Base-by-base conservation (phyloP, 64 coral and sea anemone genomes). In the Trachythela sp. region DNA sequence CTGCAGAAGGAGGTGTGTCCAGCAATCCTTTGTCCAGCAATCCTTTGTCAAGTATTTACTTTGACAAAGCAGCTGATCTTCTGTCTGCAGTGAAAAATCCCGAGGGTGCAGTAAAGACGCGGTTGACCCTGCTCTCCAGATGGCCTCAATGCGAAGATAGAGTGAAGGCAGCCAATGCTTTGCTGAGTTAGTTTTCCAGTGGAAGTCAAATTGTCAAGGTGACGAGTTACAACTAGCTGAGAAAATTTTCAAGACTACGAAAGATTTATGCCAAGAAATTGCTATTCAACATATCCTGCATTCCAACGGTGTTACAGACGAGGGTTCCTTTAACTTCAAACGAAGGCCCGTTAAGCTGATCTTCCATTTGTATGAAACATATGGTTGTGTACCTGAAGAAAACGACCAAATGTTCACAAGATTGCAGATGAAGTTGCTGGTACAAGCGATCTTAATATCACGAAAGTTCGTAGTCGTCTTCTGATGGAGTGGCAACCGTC, bases 231-330 rank as follows among this genome's bases (percentile, higher is more conserved):
- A 13, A 80, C 31, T 18, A 37, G 75, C 75, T 13, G 75, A 80
- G 34, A 80, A 80, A 30, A 37, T 80, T 39, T 80, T 37, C 30
- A 80, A 80, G 33, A 80, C 37, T 38, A 30, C 75, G 9, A 80
- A 35, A 35, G 75, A 80, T 35, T 37, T 37, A 37, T 35, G 33
- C 30, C 75, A 80, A 39, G 33, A 37, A 39, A 80, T 80, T 7
- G 3, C 34, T 38, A 35, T 39, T 38, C 15, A 34, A 35, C 75
- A 80, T 80, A 80, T 80, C 35, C 30, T 80, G 33, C 75, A 37
- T 30, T 80, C 75, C 9, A 80, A 80, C 75, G 75, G 75, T 80
- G 75, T 80, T 13, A 80, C 14, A 34, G 75, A 80, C 35, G 33
- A 35, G 33, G 20, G 33, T 30, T 80, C 37, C 27, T 39, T 37